phyloP scores from a whole-genome alignment of 2,113 vertebrate genomes.

The Edolisoma coerulescens region DNA sequence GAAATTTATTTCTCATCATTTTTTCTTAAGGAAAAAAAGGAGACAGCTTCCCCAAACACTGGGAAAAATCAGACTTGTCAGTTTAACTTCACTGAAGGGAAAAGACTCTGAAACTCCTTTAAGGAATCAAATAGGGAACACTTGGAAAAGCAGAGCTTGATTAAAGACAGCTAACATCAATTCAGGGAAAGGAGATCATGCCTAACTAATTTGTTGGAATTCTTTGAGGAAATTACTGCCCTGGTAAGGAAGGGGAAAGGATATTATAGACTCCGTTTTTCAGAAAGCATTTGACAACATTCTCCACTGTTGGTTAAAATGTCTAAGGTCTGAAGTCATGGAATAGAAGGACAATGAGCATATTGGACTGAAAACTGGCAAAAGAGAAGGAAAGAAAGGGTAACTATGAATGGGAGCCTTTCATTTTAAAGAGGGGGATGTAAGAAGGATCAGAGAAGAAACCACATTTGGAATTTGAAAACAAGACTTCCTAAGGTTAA shows the following conservation, averaged over 20 bases:
- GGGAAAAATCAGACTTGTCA: constrained; percentile 45
- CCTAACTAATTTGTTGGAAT: constrained; percentile 80
- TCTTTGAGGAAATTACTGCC: constrained; percentile 78
- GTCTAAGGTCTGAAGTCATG: constrained; percentile 76
- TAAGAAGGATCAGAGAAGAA: constrained; percentile 51
- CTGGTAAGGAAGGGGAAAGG: constrained; percentile 60
- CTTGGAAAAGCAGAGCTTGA: constrained; percentile 77
- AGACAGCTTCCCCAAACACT: neutral
- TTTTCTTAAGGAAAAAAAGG: neutral
- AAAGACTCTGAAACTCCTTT: constrained; percentile 54
- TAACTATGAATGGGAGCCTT: constrained; percentile 56
- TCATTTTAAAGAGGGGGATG: constrained; percentile 47
- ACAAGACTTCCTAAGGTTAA: constrained; percentile 41
- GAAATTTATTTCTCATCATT: neutral
- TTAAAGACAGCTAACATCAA: constrained; percentile 78
- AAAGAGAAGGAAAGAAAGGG: constrained; percentile 61
- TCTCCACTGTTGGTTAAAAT: constrained; percentile 75
- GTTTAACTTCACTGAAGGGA: constrained; percentile 28
- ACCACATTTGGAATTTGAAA: constrained; percentile 37
- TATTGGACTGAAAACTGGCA: constrained; percentile 66
- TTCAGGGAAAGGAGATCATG: constrained; percentile 74
- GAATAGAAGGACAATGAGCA: constrained; percentile 65
- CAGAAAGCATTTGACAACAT: constrained; percentile 68
- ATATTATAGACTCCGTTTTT: constrained; percentile 67
- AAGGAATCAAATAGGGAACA: constrained; percentile 73